A percentile compares a stretch with the other conserved stretches of the same genome.
These are phyloP conservation scores for Eueides isabella DNA, from an alignment of 1,140 invertebrate genomes.

Conservation along the genomic window DNA sequence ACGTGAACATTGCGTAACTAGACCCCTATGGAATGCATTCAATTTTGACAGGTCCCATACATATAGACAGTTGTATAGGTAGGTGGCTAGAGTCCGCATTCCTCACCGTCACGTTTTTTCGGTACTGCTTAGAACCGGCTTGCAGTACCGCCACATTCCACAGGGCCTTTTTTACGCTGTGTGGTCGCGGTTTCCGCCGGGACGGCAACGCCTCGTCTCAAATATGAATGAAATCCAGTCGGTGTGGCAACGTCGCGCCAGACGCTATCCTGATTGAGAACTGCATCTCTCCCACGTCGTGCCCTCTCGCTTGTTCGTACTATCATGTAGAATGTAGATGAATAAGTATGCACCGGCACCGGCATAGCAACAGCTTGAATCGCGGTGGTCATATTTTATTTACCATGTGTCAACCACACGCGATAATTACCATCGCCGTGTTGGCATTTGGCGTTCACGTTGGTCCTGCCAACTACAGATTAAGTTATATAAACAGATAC, in stretches of 20 bases:
- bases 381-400: slow-evolving; percentile 50
- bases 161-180: slow-evolving; percentile 78
- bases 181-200: slow-evolving; percentile 80
- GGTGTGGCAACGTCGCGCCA: slow-evolving; percentile 75
- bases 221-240: slow-evolving; percentile 82
- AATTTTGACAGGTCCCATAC: slow-evolving; percentile 40
- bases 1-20: background rate
- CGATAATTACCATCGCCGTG: slow-evolving; percentile 33
- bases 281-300: slow-evolving; percentile 73
- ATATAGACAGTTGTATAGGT: slow-evolving; percentile 30
- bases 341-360: slow-evolving; percentile 41
- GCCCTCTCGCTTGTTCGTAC: slow-evolving; percentile 60
- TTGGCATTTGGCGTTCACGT: slow-evolving; percentile 28
- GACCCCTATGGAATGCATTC: slow-evolving; percentile 17
- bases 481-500: background rate
- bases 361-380: slow-evolving; percentile 42
- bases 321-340: slow-evolving; percentile 48
- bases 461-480: slow-evolving; percentile 18
- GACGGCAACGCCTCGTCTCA: slow-evolving; percentile 79
- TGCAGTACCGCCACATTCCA: slow-evolving; percentile 78
- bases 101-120: slow-evolving; percentile 70
- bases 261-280: slow-evolving; percentile 78
- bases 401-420: slow-evolving; percentile 47
- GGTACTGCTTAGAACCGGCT: slow-evolving; percentile 71
- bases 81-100: slow-evolving; percentile 63